phyloP scores from a whole-genome alignment of 1,140 invertebrate genomes.

The Laupala kohalensis region DNA sequence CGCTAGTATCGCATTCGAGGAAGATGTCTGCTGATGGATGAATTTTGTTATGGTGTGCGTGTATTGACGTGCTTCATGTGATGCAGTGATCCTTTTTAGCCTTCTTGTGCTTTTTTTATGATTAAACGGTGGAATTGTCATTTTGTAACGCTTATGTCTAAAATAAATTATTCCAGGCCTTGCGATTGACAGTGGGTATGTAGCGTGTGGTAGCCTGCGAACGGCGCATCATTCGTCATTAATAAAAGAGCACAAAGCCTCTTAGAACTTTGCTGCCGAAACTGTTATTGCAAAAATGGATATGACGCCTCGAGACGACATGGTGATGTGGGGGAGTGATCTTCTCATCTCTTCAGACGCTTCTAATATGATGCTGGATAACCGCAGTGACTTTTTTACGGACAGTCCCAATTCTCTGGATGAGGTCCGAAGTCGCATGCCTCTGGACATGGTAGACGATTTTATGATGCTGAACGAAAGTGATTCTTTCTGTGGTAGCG shows the following conservation, averaged over 20 bases:
- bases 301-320: constrained; percentile 37
- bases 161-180: not conserved
- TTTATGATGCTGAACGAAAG: constrained; percentile 19
- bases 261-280: not conserved
- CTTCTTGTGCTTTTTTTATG: no score
- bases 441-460: constrained; percentile 18
- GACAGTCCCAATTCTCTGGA: constrained; percentile 41
- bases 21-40: not conserved
- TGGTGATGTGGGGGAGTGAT: constrained; percentile 61
- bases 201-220: not conserved
- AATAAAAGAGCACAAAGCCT: not conserved
- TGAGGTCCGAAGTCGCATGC: constrained; percentile 37
- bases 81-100: not conserved
- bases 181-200: not conserved
- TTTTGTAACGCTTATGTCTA: no score
- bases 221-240: not conserved
- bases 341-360: constrained; percentile 40
- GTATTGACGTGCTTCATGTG: not conserved
- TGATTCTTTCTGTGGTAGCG: constrained; percentile 18
- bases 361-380: constrained; percentile 40
- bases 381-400: constrained; percentile 42
- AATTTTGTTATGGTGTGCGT: not conserved
- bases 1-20: not conserved
- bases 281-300: constrained; percentile 24
- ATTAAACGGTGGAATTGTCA: no score